Evolutionary conservation across 2,113 vertebrate genomes (phyloP), one percentile per base, ranked within the genome.

Genomic region (Callipepla californica): DNA sequence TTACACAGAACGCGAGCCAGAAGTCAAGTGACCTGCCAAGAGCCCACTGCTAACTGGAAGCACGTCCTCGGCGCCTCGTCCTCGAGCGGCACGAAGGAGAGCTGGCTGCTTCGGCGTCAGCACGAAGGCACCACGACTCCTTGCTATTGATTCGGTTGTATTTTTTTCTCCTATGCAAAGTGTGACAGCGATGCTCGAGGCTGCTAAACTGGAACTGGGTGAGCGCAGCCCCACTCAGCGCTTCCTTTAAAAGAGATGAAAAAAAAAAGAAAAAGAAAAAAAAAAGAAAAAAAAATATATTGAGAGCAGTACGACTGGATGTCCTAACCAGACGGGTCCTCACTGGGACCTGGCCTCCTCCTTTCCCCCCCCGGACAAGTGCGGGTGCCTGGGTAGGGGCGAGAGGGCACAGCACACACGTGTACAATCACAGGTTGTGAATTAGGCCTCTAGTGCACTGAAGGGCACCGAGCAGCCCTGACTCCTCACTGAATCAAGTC

Each of bases 31-130:
- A 93, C 65, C 77, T 50, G 78, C 87, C 67, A 28, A 68, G 79
- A 62, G 94, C 73, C 77, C 94, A 19, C 65, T 77, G 28, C 95
- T 92, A 94, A 94, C 96, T 94, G 97, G 97, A 98, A 97, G 73
- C 47, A 1, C 42, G 20, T 95, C 85, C 91, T 72, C 69, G 78
- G 87, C 5, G 90, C 93, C 81, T 48, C 67, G 90, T 42, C 94
- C 40, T 40, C 40, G 40, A 13, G 40, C 89, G 47, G 83, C 95
- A 72, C 34, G 89, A 93, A 87, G 67, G 63, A 62, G 25, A 32
- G 34, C 58, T 1, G 51, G 45, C 15, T 21, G 58, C 40, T 45
- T 6, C 1, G n/a, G 94, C 69, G 18, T n/a, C 30, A 9, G 82
- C 48, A 22, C 57, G 82, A 65, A 75, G 89, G 66, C n/a, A 44